Percentiles rank a stretch among this genome's conserved stretches.
phyloP scores from a whole-genome alignment of 2,797 vertebrate genomes.

The Melopsittacus undulatus region DNA sequence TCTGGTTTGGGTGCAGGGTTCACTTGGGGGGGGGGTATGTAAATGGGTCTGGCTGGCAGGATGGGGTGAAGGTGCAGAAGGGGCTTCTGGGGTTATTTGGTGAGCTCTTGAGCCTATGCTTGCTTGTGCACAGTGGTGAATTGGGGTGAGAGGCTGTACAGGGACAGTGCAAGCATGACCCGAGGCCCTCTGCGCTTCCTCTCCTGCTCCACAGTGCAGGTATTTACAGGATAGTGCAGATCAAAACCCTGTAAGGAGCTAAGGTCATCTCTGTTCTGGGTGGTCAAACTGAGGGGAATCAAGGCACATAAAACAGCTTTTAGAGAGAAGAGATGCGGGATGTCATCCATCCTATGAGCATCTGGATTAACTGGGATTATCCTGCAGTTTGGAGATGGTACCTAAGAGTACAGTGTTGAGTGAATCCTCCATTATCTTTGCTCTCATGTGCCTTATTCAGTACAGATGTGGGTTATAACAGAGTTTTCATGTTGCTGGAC shows the following conservation, averaged over 20 bases:
- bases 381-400: not conserved
- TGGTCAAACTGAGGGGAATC: not conserved
- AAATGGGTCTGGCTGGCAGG: not conserved
- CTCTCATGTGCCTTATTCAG: not conserved
- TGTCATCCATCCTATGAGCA: not conserved
- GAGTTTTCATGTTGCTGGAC: not conserved
- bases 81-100: not conserved
- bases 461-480: not conserved
- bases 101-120: not conserved
- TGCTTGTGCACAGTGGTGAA: not conserved
- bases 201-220: not conserved
- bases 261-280: not conserved
- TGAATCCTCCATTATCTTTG: not conserved
- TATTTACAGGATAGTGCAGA: not conserved
- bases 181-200: not conserved
- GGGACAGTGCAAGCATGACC: not conserved
- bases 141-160: not conserved
- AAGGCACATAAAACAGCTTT: not conserved
- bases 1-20: not conserved
- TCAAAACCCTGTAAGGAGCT: not conserved
- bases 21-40: fast-evolving
- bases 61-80: not conserved
- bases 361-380: not conserved
- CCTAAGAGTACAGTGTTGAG: not conserved
- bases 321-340: not conserved